Base-by-base conservation (phyloP, 2,888 invertebrate genomes). In the Chrysodeixis includens region DNA sequence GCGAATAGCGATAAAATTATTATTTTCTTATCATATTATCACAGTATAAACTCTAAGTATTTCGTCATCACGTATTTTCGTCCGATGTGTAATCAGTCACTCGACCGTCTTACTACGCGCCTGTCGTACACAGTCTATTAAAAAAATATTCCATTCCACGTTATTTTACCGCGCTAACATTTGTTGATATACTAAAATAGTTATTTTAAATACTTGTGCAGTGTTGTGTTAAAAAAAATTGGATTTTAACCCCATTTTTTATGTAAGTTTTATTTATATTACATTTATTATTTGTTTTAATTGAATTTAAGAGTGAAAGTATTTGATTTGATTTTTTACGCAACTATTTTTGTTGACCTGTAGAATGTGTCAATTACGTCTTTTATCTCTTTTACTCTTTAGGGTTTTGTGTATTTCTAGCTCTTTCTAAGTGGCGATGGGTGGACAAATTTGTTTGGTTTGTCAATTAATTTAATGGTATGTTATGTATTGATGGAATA, bases 61-160 rank as follows among this genome's bases (percentile, higher is more conserved):
- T 67, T 35, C 76, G 74, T 71, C 76, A 71, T 76, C 52, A 1
- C 8, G 4, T 6, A 30, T 30, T 40, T 56, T 1, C 18, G 9
- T n/a, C n/a, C n/a, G 54, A 3, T 56, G 3, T 30, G 55, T 60
- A 77, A 76, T 77, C 76, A 73, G 66, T 56, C 66, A 51, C 10
- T 32, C 51, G 74, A 7, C 22, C 64, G 69, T 40, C 74, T 49
- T 30, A 30, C 56, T 55, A 66, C 56, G 20, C 49, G 76, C 59
- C 58, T 73, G 76, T 76, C 77, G 63, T 70, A 73, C 9, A 73
- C 73, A 55, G n/a, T 66, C 66, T 59, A 70, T 60, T 76, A 55
- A n/a, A 57, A 66, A 30, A 73, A 22, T 40, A 20, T 35, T 0
- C 56, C 63, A 52, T 46, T 18, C 63, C 62, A 52, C 46, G 40